phyloP scores from a whole-genome alignment of 2,797 vertebrate species.

The Gymnothorax reevesii region DNA sequence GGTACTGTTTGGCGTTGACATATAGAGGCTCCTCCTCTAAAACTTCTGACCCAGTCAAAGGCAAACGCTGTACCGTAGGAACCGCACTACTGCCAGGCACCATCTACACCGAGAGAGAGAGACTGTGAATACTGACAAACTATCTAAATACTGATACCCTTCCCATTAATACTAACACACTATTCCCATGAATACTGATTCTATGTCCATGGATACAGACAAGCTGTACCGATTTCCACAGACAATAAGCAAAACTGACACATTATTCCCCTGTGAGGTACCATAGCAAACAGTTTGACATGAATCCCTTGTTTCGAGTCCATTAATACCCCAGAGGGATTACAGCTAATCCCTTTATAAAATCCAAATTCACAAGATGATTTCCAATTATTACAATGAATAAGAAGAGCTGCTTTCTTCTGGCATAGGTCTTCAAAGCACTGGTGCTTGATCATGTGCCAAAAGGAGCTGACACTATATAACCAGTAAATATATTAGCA shows the following conservation, averaged over 20 bases:
- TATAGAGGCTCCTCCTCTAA: slow-evolving; percentile 96
- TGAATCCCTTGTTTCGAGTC: neutral
- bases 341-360: neutral
- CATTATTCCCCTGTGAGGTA: neutral
- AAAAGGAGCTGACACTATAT: too few relatives aligned
- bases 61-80: slow-evolving; percentile 93
- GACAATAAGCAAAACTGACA: neutral
- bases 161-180: neutral
- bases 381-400: neutral
- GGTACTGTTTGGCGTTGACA: slow-evolving; percentile 83
- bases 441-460: too few relatives aligned
- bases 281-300: too few relatives aligned
- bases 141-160: neutral
- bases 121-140: neutral
- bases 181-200: neutral
- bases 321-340: neutral
- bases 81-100: slow-evolving; percentile 90
- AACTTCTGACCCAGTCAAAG: slow-evolving; percentile 91
- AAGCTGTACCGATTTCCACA: too few relatives aligned
- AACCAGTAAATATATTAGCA: too few relatives aligned
- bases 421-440: neutral
- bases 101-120: slow-evolving; percentile 76
- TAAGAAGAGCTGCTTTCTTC: neutral
- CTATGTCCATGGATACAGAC: neutral
- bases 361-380: neutral